Evolutionary conservation across 35 echinoderm and acorn worm genomes (phyloP), one percentile per base, ranked within the genome.

Genomic region (Apostichopus californicus): DNA sequence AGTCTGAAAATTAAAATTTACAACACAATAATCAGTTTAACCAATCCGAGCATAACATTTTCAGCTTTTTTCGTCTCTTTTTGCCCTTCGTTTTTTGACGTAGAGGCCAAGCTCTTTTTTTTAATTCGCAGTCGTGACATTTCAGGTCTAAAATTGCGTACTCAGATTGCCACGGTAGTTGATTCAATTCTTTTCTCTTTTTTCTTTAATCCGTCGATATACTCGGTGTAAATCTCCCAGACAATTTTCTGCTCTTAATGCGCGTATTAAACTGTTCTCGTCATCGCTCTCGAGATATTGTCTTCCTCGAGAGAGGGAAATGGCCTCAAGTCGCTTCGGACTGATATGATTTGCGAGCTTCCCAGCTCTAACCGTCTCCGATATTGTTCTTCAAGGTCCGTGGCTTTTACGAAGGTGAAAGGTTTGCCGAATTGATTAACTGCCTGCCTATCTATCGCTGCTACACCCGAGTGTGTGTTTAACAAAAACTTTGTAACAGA

Each of bases 391-490:
- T 85, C 21, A 56, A 85, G 81, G 57, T 85, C 20, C 54, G 24
- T 59, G 21, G 81, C 81, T 85, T 85, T 85, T 9, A 85, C 14
- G 55, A 58, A 85, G 56, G 81, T 81, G 78, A 81, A 58, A 59
- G 81, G 81, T 85, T 84, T 85, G 57, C 81, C 57, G 8, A 57
- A 25, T 85, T 85, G 55, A 85, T 85, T 85, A 60, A 59, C 81
- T 85, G 56, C 56, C 81, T 85, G 17, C 55, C 14, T 46, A 34
- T 57, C 80, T 17, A 54, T 14, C 7, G 55, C 54, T 58, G 5
- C 81, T 85, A 22, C 15, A 22, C 56, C 52, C 61, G 57, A 58
- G 81, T 22, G 52, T 46, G 34, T 14, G 81, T 85, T 85, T 85
- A 85, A 85, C 81, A 58, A 58, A 85, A 85, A 46, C 34, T 12